Percentiles rank a stretch among this genome's conserved stretches.
These are phyloP conservation scores for Allolobophora icterica DNA, from an alignment of 2,888 invertebrate species.

Conservation along the genomic window DNA sequence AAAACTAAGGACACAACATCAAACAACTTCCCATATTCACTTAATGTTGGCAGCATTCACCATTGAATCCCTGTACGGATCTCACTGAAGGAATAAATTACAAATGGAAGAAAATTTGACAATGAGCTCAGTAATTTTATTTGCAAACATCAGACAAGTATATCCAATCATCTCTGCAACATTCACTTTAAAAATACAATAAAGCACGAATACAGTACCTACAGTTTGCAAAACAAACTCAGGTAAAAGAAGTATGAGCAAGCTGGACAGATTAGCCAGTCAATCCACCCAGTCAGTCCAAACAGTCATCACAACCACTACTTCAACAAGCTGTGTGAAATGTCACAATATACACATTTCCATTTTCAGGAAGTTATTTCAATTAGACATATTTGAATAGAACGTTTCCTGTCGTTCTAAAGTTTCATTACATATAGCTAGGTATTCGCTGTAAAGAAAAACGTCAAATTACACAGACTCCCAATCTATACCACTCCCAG, in stretches of 20 bases:
- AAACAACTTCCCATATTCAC: neutral
- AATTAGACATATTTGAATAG: neutral
- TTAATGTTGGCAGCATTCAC: neutral
- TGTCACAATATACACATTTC: neutral
- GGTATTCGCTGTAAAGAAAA: neutral
- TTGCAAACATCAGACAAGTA: neutral
- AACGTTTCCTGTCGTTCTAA: neutral
- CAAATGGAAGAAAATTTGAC: conserved; percentile 8
- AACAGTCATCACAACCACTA: neutral
- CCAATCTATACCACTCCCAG: neutral
- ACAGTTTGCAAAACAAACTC: neutral
- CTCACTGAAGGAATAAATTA: neutral
- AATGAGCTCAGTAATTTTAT: neutral
- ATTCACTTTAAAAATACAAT: neutral
- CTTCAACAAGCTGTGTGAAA: neutral
- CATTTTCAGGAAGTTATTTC: neutral
- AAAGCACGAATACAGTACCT: neutral
- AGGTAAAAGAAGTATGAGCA: neutral
- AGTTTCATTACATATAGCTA: neutral
- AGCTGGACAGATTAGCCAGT: neutral
- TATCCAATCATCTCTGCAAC: neutral
- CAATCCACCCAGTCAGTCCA: neutral
- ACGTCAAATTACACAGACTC: neutral
- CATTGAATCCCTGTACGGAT: neutral
- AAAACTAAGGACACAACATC: conserved; percentile 3